Conservation (phyloP, 1,140 invertebrate species). For the Lepidotrigona ventralis region DNA sequence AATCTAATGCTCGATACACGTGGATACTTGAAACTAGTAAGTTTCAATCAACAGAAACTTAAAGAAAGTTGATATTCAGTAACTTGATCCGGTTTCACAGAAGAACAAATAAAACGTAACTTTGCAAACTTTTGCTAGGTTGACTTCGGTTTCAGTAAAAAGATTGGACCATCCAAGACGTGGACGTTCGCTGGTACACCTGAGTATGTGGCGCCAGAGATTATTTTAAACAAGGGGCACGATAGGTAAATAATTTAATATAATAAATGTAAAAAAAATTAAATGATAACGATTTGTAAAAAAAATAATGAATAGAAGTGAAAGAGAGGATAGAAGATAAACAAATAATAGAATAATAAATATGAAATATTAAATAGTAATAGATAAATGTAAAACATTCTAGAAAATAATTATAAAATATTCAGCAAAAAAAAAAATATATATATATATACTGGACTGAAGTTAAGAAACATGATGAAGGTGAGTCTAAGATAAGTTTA, state of each 20-base stretch:
- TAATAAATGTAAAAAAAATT: neutral
- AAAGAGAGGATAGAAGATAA: too few relatives aligned
- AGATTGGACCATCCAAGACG: slow-evolving; percentile 90
- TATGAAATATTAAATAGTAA: too few relatives aligned
- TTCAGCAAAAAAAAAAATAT: too few relatives aligned
- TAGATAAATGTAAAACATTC: too few relatives aligned
- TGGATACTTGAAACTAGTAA: slow-evolving; percentile 95
- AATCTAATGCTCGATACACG: slow-evolving; percentile 93
- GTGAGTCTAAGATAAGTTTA: neutral
- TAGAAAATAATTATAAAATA: too few relatives aligned
- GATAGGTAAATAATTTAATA: slow-evolving; percentile 79
- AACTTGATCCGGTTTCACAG: neutral
- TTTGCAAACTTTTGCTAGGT: slow-evolving; percentile 80
- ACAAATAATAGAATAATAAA: too few relatives aligned
- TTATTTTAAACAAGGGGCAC: slow-evolving; percentile 96
- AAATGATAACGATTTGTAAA: too few relatives aligned
- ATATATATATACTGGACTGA: neutral
- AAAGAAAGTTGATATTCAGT: neutral
- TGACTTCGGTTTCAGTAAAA: slow-evolving; percentile 99
- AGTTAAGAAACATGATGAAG: neutral
- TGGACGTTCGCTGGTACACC: slow-evolving; percentile 99
- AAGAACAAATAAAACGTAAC: neutral
- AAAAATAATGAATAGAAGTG: neutral
- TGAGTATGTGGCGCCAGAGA: slow-evolving; percentile 95
- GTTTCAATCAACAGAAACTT: neutral